A percentile compares a stretch with the other conserved stretches of the same genome.
phyloP scores from a whole-genome alignment of 1,140 invertebrate species.

The Papilio aristodemus region DNA sequence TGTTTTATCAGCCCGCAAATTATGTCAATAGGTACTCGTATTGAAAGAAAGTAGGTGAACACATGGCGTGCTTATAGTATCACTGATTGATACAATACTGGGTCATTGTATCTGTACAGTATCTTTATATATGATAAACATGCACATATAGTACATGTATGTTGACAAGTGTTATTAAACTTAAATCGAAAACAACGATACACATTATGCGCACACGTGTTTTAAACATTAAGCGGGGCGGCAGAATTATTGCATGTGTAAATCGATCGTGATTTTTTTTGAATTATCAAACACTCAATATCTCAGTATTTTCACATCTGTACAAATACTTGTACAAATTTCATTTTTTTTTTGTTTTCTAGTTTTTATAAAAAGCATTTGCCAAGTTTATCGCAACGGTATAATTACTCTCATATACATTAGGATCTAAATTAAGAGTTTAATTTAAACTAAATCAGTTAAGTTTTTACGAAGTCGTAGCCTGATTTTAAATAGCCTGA shows the following conservation, averaged over 20 bases:
- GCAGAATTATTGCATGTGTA: neutral
- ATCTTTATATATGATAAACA: slow-evolving; percentile 2
- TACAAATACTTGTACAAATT: neutral
- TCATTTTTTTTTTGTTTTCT: neutral
- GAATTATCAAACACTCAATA: neutral
- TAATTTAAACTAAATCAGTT: too few relatives aligned
- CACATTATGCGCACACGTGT: neutral
- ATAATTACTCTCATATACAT: too few relatives aligned
- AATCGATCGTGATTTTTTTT: neutral
- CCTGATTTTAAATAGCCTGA: too few relatives aligned
- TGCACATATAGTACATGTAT: slow-evolving; percentile 17
- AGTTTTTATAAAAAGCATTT: too few relatives aligned
- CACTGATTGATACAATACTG: slow-evolving; percentile 46
- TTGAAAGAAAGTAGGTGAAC: slow-evolving; percentile 59
- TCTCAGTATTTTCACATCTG: neutral
- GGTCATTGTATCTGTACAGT: slow-evolving; percentile 37
- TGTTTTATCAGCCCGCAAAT: slow-evolving; percentile 43
- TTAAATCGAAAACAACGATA: neutral
- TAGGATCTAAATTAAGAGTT: too few relatives aligned
- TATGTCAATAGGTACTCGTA: slow-evolving; percentile 56
- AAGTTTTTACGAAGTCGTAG: too few relatives aligned
- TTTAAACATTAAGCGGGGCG: neutral
- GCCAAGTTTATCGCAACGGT: too few relatives aligned
- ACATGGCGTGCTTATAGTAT: slow-evolving; percentile 44
- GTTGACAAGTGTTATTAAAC: slow-evolving; percentile 6